Evolutionary conservation across 1,140 invertebrate genomes (phyloP), one percentile per base, ranked within the genome.

Genomic region (Coptotermes formosanus): DNA sequence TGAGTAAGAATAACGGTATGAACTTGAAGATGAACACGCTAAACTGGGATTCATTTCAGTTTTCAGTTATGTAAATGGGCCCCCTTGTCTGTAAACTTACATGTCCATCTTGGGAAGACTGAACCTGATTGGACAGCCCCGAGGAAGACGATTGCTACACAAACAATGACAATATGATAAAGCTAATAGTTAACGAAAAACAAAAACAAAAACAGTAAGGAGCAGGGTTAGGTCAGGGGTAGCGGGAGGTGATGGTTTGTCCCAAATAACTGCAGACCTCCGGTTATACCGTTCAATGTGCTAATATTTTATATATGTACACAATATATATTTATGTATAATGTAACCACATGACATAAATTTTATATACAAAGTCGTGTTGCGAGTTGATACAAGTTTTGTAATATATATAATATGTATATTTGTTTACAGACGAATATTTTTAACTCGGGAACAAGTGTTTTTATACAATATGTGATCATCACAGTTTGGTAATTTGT

Each of bases 311-410:
- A 75, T 85, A 85, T 85, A 85, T 85, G 85, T 85, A 85, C 85
- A 85, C 85, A 85, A 85, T 85, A 85, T 85, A 85, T 85, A 85
- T 75, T 85, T 85, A 85, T 85, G 75, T 59, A 81, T 85, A 85
- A 82, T 85, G 45, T 84, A 84, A 84, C 83, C 83, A 84, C 64
- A 55, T 84, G 83, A 84, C 83, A 84, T 84, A 84, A 14, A 84
- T 30, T 32, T 55, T 84, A 84, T 84, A 52, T 84, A 84, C 83
- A 84, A 84, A 84, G 83, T 84, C 83, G 30, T 84, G 14, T 30
- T 75, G 64, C 64, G 64, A 75, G 64, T 75, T 75, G 14, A 75
- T 84, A 32, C 43, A 52, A n/a, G 48, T 52, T 84, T 45, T 30
- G 30, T 83, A 83, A 83, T 83, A 83, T 83, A 83, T 83, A 83